phyloP scores from a whole-genome alignment of 2,888 invertebrate species.

The Noctua janthe region DNA sequence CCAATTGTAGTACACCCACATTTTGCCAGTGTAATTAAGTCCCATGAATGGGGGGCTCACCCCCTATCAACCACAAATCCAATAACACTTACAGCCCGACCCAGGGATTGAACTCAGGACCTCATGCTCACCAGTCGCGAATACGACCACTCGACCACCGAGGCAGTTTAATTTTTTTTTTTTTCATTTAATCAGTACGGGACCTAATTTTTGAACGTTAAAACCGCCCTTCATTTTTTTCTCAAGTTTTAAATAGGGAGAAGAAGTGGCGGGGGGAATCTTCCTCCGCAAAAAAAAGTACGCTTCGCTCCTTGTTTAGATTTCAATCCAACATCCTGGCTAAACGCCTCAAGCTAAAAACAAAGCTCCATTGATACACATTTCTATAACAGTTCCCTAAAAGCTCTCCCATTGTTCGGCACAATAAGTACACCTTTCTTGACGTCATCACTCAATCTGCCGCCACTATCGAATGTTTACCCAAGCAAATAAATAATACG shows the following conservation, averaged over 20 bases:
- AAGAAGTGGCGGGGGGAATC: not conserved
- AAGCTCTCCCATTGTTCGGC: slow-evolving; percentile 40
- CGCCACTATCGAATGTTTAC: slow-evolving; percentile 74
- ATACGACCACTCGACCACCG: too few relatives aligned
- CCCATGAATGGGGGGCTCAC: too few relatives aligned
- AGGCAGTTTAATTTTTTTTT: too few relatives aligned
- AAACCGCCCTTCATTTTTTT: not conserved
- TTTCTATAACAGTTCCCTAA: slow-evolving; percentile 38
- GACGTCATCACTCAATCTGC: slow-evolving; percentile 74
- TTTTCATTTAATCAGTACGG: not conserved
- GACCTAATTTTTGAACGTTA: not conserved
- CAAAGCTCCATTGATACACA: slow-evolving; percentile 38
- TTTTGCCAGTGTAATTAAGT: too few relatives aligned
- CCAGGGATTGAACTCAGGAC: too few relatives aligned
- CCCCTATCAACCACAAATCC: too few relatives aligned
- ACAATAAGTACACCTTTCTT: slow-evolving; percentile 60
- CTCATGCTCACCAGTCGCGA: too few relatives aligned
- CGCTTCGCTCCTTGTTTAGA: not conserved
- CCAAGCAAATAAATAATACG: slow-evolving; percentile 79
- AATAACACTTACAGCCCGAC: too few relatives aligned
- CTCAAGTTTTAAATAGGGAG: not conserved
- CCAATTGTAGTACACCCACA: too few relatives aligned
- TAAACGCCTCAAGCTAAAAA: slow-evolving; percentile 7
- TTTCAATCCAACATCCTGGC: not conserved
- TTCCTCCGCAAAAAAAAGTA: not conserved